Percentiles rank a stretch among this genome's conserved stretches.
Evolutionary conservation across 2,113 vertebrate genomes (phyloP).

Genomic region (Camarhynchus parvulus): DNA sequence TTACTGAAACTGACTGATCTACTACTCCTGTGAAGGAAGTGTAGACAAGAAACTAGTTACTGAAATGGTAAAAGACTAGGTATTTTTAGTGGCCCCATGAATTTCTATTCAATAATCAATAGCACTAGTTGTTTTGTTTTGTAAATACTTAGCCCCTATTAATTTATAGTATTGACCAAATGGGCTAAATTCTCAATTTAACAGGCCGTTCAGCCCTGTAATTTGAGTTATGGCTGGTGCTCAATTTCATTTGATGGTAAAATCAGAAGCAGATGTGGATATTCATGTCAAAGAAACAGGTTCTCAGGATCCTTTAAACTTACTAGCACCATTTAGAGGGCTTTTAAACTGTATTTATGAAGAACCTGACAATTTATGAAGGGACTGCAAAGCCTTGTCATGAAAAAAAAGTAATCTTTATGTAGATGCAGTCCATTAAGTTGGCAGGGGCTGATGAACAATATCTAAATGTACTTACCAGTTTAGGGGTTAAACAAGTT

Average conservation of each 20-base stretch:
- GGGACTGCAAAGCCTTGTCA: background rate
- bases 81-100: background rate
- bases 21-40: background rate
- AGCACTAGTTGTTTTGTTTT: background rate
- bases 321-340: background rate
- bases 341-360: background rate
- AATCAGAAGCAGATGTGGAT: background rate
- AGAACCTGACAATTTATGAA: background rate
- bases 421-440: background rate
- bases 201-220: background rate
- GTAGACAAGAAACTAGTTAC: constrained; percentile 14
- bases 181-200: background rate
- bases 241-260: background rate
- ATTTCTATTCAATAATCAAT: background rate
- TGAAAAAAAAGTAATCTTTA: background rate
- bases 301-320: background rate
- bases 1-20: constrained; percentile 11
- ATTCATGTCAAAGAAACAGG: background rate
- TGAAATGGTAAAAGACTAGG: background rate
- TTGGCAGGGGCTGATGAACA: background rate
- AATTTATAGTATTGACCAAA: background rate
- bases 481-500: background rate
- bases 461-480: background rate
- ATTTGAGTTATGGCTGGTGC: background rate
- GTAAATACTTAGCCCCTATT: background rate